Percentiles rank a stretch among this genome's conserved stretches.
Conservation (phyloP, 2,113 vertebrate species). For the Labeo catla region DNA sequence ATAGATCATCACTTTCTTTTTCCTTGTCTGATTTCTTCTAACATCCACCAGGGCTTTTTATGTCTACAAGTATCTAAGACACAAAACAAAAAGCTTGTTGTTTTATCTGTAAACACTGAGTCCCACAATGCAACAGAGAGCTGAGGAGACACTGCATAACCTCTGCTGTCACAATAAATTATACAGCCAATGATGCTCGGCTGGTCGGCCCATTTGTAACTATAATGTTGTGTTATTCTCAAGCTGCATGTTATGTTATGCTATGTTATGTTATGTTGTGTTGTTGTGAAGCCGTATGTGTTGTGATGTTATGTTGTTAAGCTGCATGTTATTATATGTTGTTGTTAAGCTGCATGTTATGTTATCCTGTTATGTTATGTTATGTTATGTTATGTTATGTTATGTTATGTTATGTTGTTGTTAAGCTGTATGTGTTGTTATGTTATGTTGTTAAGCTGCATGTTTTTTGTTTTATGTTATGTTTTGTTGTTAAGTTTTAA, state of each 20-base stretch:
- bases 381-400: too few relatives aligned
- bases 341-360: too few relatives aligned
- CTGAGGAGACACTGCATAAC: constrained; percentile 44
- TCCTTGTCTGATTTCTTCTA: constrained; percentile 25
- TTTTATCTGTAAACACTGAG: constrained; percentile 10
- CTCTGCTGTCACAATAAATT: constrained; percentile 67
- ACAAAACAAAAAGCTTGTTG: constrained; percentile 17
- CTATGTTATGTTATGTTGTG: background rate
- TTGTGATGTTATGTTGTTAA: too few relatives aligned
- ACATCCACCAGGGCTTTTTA: constrained; percentile 12
- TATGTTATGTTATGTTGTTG: too few relatives aligned
- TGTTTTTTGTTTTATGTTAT: too few relatives aligned
- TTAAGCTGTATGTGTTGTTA: too few relatives aligned
- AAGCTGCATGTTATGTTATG: background rate
- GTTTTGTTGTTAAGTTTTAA: too few relatives aligned
- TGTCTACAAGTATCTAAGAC: background rate
- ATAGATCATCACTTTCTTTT: constrained; percentile 5
- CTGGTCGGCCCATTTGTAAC: background rate
- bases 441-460: too few relatives aligned
- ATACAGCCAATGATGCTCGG: constrained; percentile 47
- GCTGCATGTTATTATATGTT: too few relatives aligned
- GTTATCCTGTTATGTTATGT: too few relatives aligned
- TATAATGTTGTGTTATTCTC: background rate
- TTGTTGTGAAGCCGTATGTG: too few relatives aligned
- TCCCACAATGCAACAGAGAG: constrained; percentile 7